Evolutionary conservation across 2,888 invertebrate species (phyloP).

Genomic region (Callosobruchus maculatus): DNA sequence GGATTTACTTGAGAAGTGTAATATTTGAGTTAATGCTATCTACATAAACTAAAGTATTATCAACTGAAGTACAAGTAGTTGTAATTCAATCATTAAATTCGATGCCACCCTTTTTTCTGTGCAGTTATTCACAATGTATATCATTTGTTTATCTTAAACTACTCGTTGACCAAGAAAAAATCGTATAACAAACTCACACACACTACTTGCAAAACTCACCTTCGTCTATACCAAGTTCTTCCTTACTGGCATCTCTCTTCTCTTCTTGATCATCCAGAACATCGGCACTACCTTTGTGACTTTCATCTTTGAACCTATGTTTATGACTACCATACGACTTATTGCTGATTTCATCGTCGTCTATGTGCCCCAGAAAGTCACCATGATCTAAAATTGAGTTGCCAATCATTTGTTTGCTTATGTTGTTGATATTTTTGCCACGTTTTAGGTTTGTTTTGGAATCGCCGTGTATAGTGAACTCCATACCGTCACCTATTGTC

Average conservation of each 20-base stretch:
- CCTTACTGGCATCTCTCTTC: slow-evolving; percentile 86
- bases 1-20: no score
- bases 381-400: slow-evolving; percentile 64
- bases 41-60: no score
- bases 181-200: no score
- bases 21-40: no score
- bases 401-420: slow-evolving; percentile 67
- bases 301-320: slow-evolving; percentile 85
- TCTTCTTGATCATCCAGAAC: slow-evolving; percentile 79
- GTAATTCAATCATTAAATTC: no score
- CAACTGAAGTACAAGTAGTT: no score
- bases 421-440: slow-evolving; percentile 64
- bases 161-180: no score
- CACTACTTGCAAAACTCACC: slow-evolving; percentile 46
- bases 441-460: slow-evolving; percentile 76
- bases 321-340: slow-evolving; percentile 92
- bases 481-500: slow-evolving; percentile 90
- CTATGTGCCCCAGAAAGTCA: slow-evolving; percentile 48
- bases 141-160: no score
- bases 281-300: slow-evolving; percentile 86
- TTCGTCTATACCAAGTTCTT: slow-evolving; percentile 81
- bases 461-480: slow-evolving; percentile 91
- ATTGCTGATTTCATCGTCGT: slow-evolving; percentile 79
- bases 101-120: no score
- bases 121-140: no score